Evolutionary conservation across 1,140 invertebrate species (phyloP).

Genomic region (Antheraea mylitta): DNA sequence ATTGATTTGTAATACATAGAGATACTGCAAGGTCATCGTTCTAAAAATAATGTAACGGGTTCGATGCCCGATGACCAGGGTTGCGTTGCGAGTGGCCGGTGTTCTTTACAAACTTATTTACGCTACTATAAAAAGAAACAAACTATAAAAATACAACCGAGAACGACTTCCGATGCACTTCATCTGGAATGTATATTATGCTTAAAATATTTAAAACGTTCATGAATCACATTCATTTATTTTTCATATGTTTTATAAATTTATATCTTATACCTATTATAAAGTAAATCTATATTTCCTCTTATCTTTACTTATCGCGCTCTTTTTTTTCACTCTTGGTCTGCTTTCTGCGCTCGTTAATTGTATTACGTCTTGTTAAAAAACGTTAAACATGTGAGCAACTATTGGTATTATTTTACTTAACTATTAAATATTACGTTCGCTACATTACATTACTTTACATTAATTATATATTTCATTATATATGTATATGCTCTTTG

Average conservation of each 20-base stretch:
- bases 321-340: no score
- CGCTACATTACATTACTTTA: no score
- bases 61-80: slow-evolving; percentile 53
- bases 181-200: slow-evolving; percentile 4
- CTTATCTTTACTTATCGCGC: neutral
- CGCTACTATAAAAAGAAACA: slow-evolving; percentile 41
- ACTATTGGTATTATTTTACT: no score
- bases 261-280: neutral
- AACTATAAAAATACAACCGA: slow-evolving; percentile 13
- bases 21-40: slow-evolving; percentile 56
- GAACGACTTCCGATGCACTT: slow-evolving; percentile 6
- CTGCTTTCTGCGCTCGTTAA: no score
- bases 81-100: slow-evolving; percentile 24
- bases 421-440: no score
- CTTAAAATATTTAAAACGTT: neutral
- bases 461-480: no score
- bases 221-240: neutral
- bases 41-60: slow-evolving; percentile 68
- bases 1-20: neutral
- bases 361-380: no score
- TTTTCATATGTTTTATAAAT: no score
- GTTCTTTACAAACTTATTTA: slow-evolving; percentile 51
- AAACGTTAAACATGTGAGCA: no score
- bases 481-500: no score
- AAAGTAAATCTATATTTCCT: neutral